phyloP scores from a whole-genome alignment of 2,797 vertebrate species.

The Heterohyrax brucei region DNA sequence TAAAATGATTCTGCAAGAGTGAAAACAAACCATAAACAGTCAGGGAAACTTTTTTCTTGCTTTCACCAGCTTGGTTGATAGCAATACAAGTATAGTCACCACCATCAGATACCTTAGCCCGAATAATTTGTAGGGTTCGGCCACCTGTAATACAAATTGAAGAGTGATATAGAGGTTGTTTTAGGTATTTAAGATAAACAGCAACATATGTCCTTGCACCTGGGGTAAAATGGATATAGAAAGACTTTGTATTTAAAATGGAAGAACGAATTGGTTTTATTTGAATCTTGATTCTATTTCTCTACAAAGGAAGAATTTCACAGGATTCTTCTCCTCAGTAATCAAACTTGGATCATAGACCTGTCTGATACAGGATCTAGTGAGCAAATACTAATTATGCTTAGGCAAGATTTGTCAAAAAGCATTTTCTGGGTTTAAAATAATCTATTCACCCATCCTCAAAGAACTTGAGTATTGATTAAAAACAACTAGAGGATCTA shows the following conservation, averaged over 20 bases:
- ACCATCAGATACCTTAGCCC: conserved; percentile 94
- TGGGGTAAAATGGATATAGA: background rate
- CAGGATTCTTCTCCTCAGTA: conserved; percentile 6
- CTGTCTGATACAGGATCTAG: background rate
- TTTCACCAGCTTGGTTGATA: conserved; percentile 96
- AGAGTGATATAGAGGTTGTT: background rate
- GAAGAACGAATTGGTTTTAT: background rate
- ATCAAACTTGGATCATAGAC: background rate
- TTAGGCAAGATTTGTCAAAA: background rate
- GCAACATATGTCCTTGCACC: background rate
- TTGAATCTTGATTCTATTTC: background rate
- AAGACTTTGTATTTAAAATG: conserved; percentile 33
- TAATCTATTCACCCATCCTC: background rate
- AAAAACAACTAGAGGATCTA: background rate
- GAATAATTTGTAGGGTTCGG: conserved; percentile 95
- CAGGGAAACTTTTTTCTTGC: conserved; percentile 94
- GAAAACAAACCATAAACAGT: conserved; percentile 95
- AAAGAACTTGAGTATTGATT: background rate
- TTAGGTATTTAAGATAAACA: conserved; percentile 10
- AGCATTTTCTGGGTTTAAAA: conserved; percentile 39
- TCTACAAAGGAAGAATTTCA: conserved; percentile 10
- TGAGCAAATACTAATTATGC: background rate
- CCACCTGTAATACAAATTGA: conserved; percentile 91
- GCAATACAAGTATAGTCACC: conserved; percentile 97
- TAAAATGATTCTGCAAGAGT: background rate